Evolutionary conservation across 2,888 invertebrate genomes (phyloP).

Genomic region (Acanthosepion esculentum): DNA sequence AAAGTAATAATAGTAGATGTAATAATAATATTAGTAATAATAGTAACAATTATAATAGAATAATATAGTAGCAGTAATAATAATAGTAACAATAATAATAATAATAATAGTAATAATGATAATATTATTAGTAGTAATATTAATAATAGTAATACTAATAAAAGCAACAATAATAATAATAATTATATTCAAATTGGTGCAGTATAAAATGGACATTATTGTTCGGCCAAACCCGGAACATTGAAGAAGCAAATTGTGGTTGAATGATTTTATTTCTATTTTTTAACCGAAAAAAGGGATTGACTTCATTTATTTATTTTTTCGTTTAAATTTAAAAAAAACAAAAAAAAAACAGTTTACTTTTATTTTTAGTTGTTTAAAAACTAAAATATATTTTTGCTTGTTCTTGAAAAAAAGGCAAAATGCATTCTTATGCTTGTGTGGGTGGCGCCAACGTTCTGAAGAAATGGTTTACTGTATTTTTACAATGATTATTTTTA

Average conservation of each 20-base stretch:
- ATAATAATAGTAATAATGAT: too few species aligned
- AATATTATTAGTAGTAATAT: too few species aligned
- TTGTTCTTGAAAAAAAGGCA: not conserved
- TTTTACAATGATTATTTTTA: not conserved
- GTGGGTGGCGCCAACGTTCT: not conserved
- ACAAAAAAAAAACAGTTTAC: not conserved
- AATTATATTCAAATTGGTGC: too few species aligned
- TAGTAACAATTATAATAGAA: too few species aligned
- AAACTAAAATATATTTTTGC: not conserved
- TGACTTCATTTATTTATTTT: not conserved
- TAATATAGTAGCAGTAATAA: too few species aligned
- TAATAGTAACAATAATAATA: too few species aligned
- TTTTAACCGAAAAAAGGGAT: not conserved
- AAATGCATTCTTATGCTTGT: not conserved
- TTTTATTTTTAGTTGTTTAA: constrained; percentile 2
- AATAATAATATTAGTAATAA: too few species aligned
- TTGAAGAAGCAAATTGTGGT: not conserved
- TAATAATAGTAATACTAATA: too few species aligned
- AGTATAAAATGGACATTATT: too few species aligned
- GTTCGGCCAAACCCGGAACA: not conserved
- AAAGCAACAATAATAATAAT: too few species aligned
- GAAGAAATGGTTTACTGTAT: not conserved
- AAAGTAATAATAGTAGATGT: too few species aligned
- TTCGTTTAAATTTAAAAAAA: not conserved
- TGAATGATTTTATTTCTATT: not conserved